A percentile compares a stretch with the other conserved stretches of the same genome.
Evolutionary conservation across 2,797 vertebrate genomes (phyloP).

Genomic region (Catharus ustulatus): DNA sequence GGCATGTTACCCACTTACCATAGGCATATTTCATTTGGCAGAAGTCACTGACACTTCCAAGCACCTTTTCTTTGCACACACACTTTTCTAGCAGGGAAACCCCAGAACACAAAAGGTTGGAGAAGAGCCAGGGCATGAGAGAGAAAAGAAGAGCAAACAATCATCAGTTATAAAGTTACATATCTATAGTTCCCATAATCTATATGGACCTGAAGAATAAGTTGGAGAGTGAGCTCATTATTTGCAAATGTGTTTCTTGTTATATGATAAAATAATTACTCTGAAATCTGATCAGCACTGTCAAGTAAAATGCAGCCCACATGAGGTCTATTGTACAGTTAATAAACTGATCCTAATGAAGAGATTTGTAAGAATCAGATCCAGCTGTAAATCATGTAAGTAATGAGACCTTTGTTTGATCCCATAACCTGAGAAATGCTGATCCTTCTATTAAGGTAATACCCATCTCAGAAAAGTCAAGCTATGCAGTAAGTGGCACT

Average conservation of each 20-base stretch:
- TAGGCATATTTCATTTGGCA: slow-evolving; percentile 88
- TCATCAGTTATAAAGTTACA: not conserved
- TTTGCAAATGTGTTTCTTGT: slow-evolving; percentile 18
- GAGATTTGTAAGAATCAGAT: slow-evolving; percentile 9
- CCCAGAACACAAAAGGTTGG: not conserved
- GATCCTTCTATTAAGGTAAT: not conserved
- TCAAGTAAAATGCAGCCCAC: not conserved
- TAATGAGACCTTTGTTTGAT: not conserved
- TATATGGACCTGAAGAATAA: not conserved
- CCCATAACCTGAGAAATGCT: not conserved
- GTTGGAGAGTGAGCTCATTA: slow-evolving; percentile 1
- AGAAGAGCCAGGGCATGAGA: not conserved
- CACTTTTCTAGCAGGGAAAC: slow-evolving; percentile 83
- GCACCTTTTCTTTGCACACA: slow-evolving; percentile 86
- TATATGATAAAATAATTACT: slow-evolving; percentile 4
- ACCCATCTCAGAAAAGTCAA: not conserved
- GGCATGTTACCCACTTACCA: slow-evolving; percentile 75
- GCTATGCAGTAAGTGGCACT: not conserved
- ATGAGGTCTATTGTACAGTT: not conserved
- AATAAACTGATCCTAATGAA: not conserved
- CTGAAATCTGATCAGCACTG: not conserved
- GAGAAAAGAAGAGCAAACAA: not conserved
- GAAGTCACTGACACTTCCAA: slow-evolving; percentile 83
- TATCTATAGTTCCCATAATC: not conserved
- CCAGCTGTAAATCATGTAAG: not conserved